Conservation (phyloP, 2,797 vertebrate genomes). For the Hypotaenidia philippensis region DNA sequence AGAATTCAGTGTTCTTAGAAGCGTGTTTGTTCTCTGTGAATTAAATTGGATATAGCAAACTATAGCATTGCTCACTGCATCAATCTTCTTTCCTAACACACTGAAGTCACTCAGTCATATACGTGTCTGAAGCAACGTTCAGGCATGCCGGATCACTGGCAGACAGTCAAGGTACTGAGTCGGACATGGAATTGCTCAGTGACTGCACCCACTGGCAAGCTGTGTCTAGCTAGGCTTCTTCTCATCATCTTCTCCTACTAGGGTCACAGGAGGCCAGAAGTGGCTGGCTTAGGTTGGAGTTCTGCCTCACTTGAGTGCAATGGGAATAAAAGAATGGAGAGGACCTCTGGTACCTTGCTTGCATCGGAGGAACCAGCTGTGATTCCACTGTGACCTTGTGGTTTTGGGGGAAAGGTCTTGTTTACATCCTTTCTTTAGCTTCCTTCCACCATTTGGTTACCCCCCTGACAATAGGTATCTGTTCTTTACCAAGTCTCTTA, state of each 20-base stretch:
- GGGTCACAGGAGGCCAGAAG: background rate
- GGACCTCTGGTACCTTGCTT: background rate
- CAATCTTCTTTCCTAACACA: background rate
- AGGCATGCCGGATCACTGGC: background rate
- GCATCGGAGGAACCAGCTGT: background rate
- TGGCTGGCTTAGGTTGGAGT: background rate
- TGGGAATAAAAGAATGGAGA: background rate
- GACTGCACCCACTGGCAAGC: conserved; percentile 47
- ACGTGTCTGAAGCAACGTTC: background rate
- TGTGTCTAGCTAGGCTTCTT: background rate
- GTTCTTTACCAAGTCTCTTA: background rate
- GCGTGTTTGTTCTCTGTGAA: background rate
- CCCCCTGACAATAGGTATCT: background rate
- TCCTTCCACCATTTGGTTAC: background rate
- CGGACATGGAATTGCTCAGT: background rate
- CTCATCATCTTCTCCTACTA: background rate
- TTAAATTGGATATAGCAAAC: background rate
- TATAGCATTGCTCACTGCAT: background rate
- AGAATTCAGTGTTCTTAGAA: background rate
- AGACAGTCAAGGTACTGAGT: background rate
- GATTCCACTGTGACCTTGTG: background rate
- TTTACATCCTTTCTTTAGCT: background rate
- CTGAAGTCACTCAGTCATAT: background rate
- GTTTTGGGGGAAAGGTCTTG: background rate
- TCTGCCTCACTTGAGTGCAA: background rate